Percentiles rank a stretch among this genome's conserved stretches.
These are phyloP conservation scores for Noctuana brunneofusca DNA, from an alignment of 2,888 invertebrate species.

Conservation along the genomic window DNA sequence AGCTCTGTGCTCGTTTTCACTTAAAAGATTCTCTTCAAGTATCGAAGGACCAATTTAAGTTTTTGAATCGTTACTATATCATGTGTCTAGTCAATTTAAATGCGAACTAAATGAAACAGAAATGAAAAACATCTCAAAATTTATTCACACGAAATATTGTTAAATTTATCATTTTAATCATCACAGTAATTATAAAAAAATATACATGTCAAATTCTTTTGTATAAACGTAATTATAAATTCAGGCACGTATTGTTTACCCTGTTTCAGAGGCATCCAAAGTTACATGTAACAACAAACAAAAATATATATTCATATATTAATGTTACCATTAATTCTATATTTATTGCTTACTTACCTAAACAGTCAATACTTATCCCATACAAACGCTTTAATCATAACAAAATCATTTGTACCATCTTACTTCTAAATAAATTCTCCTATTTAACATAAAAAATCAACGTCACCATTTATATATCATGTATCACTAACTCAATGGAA, in stretches of 20 bases:
- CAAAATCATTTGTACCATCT: conserved; percentile 40
- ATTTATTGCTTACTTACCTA: conserved; percentile 3
- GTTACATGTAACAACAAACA: neutral
- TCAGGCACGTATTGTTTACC: conserved; percentile 41
- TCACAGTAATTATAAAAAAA: conserved; percentile 36
- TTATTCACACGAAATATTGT: conserved; percentile 44
- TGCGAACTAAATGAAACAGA: conserved; percentile 50
- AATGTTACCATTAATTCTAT: neutral
- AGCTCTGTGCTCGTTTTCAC: too few relatives aligned
- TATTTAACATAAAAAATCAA: conserved; percentile 40
- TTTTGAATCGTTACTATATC: too few relatives aligned
- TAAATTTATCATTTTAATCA: conserved; percentile 30
- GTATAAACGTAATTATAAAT: conserved; percentile 28
- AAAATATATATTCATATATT: neutral
- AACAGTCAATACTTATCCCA: conserved; percentile 28
- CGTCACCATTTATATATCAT: conserved; percentile 56
- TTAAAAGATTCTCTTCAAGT: too few relatives aligned
- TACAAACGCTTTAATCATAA: conserved; percentile 23
- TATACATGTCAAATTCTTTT: conserved; percentile 18
- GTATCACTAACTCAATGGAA: conserved; percentile 52
- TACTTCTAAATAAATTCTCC: conserved; percentile 41
- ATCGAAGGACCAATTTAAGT: too few relatives aligned
- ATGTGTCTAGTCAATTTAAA: too few relatives aligned
- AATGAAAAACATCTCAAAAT: conserved; percentile 53
- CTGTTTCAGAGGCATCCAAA: conserved; percentile 37